These are phyloP conservation scores for Arvicanthis niloticus DNA, from an alignment of 2,113 vertebrate species.

Conservation along the genomic window DNA sequence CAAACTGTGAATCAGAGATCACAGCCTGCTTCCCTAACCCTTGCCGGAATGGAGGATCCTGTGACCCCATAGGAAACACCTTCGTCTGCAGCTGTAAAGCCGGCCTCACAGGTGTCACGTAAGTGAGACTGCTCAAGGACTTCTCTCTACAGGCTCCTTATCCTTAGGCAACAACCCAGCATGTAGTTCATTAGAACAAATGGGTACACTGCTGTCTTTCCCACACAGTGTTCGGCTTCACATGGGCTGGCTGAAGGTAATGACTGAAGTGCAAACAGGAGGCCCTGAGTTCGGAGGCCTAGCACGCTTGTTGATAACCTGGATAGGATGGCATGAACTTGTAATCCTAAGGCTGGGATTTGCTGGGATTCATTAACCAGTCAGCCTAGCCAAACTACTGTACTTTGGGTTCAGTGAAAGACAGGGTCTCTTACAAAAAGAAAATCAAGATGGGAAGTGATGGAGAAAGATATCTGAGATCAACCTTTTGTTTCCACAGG, in stretches of 20 bases:
- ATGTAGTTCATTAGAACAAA: not conserved
- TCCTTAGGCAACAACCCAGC: not conserved
- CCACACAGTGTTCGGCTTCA: not conserved
- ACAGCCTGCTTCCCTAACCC: constrained; percentile 97
- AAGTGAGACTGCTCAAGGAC: constrained; percentile 81
- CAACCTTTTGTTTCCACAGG: not conserved
- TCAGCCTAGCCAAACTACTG: too few species aligned
- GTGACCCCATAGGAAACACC: constrained; percentile 94
- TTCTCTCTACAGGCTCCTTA: not conserved
- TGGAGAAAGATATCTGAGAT: not conserved
- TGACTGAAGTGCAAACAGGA: too few species aligned
- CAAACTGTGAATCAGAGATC: constrained; percentile 95
- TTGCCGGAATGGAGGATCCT: constrained; percentile 94
- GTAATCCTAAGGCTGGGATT: too few species aligned
- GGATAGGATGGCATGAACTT: too few species aligned
- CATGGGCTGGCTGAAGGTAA: not conserved
- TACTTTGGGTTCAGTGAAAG: not conserved
- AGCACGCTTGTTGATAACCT: not conserved
- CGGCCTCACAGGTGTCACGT: constrained; percentile 95
- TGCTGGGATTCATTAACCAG: not conserved
- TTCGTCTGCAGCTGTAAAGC: constrained; percentile 96
- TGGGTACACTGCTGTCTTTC: not conserved
- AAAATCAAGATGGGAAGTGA: not conserved
- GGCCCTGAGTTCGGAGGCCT: not conserved
- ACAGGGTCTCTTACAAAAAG: not conserved